phyloP scores from a whole-genome alignment of 2,888 invertebrate genomes.

The Theretra japonica region DNA sequence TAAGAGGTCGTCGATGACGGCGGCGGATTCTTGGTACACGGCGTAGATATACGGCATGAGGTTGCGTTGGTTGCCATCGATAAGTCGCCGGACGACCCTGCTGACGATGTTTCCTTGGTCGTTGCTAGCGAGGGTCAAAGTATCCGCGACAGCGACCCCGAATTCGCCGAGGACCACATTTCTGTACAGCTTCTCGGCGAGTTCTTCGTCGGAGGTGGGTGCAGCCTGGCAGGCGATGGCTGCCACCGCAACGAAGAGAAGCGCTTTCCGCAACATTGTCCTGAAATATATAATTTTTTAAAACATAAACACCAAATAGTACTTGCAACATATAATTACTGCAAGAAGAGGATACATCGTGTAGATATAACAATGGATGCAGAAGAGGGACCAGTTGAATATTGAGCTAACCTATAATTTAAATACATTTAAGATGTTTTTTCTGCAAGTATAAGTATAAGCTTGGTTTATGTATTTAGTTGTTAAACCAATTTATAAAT shows the following conservation, averaged over 20 bases:
- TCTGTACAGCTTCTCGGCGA: background rate
- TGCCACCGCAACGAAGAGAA: background rate
- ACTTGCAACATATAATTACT: no score
- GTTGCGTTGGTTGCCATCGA: constrained; percentile 1
- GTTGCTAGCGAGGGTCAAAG: background rate
- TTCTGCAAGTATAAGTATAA: no score
- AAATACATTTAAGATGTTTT: no score
- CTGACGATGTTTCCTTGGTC: background rate
- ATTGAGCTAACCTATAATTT: no score
- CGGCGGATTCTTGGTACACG: background rate
- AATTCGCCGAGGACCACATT: constrained; percentile 11
- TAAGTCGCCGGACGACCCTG: background rate
- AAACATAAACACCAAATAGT: no score
- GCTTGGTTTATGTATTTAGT: no score
- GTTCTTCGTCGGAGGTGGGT: background rate
- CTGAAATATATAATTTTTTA: background rate
- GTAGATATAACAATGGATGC: no score
- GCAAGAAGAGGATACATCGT: no score
- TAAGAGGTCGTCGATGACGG: constrained; percentile 22
- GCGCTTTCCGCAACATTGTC: background rate
- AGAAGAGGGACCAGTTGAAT: no score
- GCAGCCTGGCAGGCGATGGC: constrained; percentile 1
- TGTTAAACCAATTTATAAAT: no score
- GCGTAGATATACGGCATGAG: constrained; percentile 19
- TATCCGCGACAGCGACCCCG: constrained; percentile 2